Percentiles rank a stretch among this genome's conserved stretches.
phyloP scores from a whole-genome alignment of 2,113 vertebrate species.

The Probosciger aterrimus region DNA sequence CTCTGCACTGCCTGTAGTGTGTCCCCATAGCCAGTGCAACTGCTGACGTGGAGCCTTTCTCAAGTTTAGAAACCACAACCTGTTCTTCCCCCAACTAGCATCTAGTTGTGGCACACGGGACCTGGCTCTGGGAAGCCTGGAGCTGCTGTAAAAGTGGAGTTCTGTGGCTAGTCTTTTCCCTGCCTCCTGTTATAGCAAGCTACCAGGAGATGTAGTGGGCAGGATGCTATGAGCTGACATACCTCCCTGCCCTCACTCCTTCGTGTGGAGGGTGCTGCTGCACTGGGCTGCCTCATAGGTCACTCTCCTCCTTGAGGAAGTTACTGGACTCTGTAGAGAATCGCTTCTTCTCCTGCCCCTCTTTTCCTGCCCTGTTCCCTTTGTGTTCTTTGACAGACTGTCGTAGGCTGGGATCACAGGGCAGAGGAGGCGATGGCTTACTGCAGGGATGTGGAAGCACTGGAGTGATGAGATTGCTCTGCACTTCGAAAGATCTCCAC shows the following conservation, averaged over 20 bases:
- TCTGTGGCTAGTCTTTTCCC: not conserved
- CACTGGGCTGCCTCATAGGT: slow-evolving; percentile 36
- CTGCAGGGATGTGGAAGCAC: not conserved
- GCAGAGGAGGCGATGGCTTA: not conserved
- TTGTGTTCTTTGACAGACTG: not conserved
- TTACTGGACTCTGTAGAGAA: slow-evolving; percentile 26
- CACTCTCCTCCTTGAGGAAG: slow-evolving; percentile 20
- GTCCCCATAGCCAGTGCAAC: not conserved
- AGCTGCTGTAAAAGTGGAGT: not conserved
- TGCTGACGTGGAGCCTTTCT: slow-evolving; percentile 16
- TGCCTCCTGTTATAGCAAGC: not conserved
- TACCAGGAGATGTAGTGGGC: not conserved
- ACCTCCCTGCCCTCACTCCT: slow-evolving; percentile 51
- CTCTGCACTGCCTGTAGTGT: not conserved
- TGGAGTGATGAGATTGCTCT: not conserved
- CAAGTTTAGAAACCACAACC: not conserved
- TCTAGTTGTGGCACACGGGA: not conserved
- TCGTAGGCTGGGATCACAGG: not conserved
- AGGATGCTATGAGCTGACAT: not conserved
- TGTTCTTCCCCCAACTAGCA: not conserved
- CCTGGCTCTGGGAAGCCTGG: not conserved
- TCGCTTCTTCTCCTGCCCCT: slow-evolving; percentile 29
- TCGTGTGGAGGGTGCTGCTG: slow-evolving; percentile 40
- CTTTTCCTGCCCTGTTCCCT: not conserved
- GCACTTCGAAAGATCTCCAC: accelerated